These are phyloP conservation scores for Argopecten irradians DNA, from an alignment of 1,140 invertebrate genomes.

Conservation along the genomic window DNA sequence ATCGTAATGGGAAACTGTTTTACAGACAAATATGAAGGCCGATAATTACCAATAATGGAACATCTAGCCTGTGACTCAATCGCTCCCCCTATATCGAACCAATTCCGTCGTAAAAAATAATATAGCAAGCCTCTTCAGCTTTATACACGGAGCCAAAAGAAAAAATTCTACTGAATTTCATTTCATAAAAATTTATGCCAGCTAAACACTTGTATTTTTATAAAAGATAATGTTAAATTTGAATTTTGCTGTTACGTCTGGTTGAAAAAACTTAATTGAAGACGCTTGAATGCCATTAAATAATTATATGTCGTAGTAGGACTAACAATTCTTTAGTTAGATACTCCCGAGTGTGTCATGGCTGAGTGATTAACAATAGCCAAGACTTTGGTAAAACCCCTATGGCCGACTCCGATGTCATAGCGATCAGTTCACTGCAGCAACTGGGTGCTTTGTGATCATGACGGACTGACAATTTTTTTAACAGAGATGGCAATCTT, in stretches of 20 bases:
- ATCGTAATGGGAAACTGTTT: constrained; percentile 15
- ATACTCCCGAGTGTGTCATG: background rate
- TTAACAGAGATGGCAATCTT: background rate
- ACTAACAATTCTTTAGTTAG: background rate
- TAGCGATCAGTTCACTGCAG: background rate
- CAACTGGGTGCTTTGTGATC: background rate
- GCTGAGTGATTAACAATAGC: background rate
- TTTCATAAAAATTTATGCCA: too few relatives aligned
- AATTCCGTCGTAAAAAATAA: background rate
- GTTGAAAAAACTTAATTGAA: background rate
- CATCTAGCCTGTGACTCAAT: background rate
- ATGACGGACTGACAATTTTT: background rate
- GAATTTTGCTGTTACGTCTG: background rate
- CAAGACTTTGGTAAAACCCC: background rate
- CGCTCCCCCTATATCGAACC: background rate
- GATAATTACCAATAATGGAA: constrained; percentile 11
- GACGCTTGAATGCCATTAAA: background rate
- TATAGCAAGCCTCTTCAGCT: background rate
- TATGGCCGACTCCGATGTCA: background rate
- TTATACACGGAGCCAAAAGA: background rate
- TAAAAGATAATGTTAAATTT: background rate
- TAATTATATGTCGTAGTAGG: background rate
- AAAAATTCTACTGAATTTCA: background rate
- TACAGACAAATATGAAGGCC: background rate
- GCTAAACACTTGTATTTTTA: background rate